phyloP scores from a whole-genome alignment of 37 sponge, comb jelly and placozoan species.

The Eunapius fragilis region DNA sequence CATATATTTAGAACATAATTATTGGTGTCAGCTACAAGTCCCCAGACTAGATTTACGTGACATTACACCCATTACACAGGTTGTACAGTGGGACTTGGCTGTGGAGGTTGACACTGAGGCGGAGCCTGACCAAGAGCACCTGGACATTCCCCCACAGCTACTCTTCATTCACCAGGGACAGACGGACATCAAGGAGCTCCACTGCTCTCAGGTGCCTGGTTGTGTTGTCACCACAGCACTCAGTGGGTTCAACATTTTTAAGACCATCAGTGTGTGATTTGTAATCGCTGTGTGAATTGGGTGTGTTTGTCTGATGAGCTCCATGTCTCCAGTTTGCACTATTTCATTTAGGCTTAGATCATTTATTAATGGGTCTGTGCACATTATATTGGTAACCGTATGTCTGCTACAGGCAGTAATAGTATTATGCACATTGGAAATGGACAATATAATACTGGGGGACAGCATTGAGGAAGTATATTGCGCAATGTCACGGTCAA shows the following conservation, averaged over 20 bases:
- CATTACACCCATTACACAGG: conserved; percentile 44
- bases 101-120: conserved; percentile 79
- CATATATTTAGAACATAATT: too few relatives aligned
- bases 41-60: too few relatives aligned
- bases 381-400: too few relatives aligned
- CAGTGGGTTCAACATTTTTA: conserved; percentile 92
- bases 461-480: too few relatives aligned
- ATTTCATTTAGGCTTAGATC: too few relatives aligned
- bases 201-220: conserved; percentile 96
- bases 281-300: neutral
- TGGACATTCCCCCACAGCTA: conserved; percentile 90
- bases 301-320: neutral
- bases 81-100: conserved; percentile 95
- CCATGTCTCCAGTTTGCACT: too few relatives aligned
- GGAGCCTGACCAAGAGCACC: conserved; percentile 1
- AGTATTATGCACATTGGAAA: too few relatives aligned
- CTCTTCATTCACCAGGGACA: conserved; percentile 99
- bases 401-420: too few relatives aligned
- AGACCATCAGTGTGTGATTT: conserved; percentile 93
- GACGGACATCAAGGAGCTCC: conserved; percentile 95
- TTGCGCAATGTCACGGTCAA: too few relatives aligned
- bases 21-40: too few relatives aligned
- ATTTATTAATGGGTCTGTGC: too few relatives aligned
- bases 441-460: too few relatives aligned
- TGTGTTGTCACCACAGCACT: conserved; percentile 89